These are phyloP conservation scores for Pluvialis apricaria DNA, from an alignment of 2,113 vertebrate genomes.

Conservation along the genomic window DNA sequence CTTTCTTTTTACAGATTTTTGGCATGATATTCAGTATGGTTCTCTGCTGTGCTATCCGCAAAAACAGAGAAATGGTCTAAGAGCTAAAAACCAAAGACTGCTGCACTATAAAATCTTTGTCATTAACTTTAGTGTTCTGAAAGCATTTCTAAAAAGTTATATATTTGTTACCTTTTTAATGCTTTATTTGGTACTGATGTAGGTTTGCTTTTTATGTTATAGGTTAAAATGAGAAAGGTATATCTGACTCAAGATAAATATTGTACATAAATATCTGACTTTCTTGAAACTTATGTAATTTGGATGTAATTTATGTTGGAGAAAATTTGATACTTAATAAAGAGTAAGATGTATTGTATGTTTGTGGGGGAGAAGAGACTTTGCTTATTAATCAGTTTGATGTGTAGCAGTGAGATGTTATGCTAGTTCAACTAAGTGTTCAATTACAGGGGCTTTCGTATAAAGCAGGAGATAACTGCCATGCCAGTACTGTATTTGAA, in stretches of 20 bases:
- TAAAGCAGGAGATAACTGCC: neutral
- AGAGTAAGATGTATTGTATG: slow-evolving; percentile 62
- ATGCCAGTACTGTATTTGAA: neutral
- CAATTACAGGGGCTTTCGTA: neutral
- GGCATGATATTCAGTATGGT: slow-evolving; percentile 97
- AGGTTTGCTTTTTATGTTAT: slow-evolving; percentile 68
- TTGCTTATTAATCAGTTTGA: neutral
- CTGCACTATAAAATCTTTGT: slow-evolving; percentile 41
- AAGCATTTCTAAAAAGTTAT: slow-evolving; percentile 73
- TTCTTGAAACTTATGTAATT: slow-evolving; percentile 70
- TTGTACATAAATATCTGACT: slow-evolving; percentile 73
- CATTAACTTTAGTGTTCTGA: slow-evolving; percentile 68
- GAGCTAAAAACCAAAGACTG: neutral
- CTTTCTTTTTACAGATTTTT: slow-evolving; percentile 79
- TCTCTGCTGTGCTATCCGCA: slow-evolving; percentile 91
- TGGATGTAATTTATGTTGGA: slow-evolving; percentile 81
- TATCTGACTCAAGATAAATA: slow-evolving; percentile 70
- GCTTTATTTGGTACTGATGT: slow-evolving; percentile 71
- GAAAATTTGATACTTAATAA: slow-evolving; percentile 82
- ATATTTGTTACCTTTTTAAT: slow-evolving; percentile 75
- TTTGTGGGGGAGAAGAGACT: neutral
- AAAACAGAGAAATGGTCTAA: slow-evolving; percentile 90
- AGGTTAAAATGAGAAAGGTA: slow-evolving; percentile 70
- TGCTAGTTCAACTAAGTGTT: no score
- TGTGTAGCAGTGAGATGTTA: neutral